Percentiles rank a stretch among this genome's conserved stretches.
phyloP scores from a whole-genome alignment of 1,140 invertebrate species.

The Caenorhabditis elegans region DNA sequence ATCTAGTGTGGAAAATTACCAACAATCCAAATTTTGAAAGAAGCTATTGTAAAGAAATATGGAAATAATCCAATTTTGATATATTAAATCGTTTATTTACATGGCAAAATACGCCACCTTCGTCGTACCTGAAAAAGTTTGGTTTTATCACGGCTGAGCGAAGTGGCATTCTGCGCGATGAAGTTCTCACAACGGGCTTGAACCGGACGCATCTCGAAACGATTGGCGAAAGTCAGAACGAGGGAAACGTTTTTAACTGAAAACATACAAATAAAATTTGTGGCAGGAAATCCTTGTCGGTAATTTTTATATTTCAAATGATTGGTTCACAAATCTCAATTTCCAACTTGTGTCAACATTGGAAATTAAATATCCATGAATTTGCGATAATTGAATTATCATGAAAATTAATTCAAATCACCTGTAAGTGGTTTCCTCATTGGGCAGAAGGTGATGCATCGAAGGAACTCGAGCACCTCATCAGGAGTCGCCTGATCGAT shows the following conservation, averaged over 20 bases:
- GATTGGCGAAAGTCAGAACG: constrained; percentile 18
- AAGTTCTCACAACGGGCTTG: constrained; percentile 41
- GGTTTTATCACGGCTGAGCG: constrained; percentile 33
- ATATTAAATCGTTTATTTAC: too few species aligned
- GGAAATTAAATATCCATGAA: too few species aligned
- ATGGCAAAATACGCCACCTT: too few species aligned
- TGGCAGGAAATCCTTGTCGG: neutral
- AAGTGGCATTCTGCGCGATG: constrained; percentile 16
- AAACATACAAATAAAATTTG: neutral
- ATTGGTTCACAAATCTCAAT: too few species aligned
- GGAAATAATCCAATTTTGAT: too few species aligned
- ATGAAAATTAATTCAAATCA: too few species aligned
- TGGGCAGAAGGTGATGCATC: constrained; percentile 45
- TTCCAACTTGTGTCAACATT: too few species aligned
- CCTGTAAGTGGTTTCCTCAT: constrained; percentile 39
- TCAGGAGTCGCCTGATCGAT: constrained; percentile 25
- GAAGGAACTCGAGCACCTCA: constrained; percentile 43
- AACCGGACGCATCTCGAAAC: constrained; percentile 45
- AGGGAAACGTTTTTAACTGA: constrained; percentile 39
- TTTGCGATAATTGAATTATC: too few species aligned
- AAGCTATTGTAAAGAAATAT: too few species aligned
- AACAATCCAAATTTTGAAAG: too few species aligned
- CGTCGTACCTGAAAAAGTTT: constrained; percentile 34
- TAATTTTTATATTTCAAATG: neutral
- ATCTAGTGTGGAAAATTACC: too few species aligned